These are phyloP conservation scores for Euphonia xanthogaster DNA, from an alignment of 2,797 vertebrate genomes.

Conservation along the genomic window DNA sequence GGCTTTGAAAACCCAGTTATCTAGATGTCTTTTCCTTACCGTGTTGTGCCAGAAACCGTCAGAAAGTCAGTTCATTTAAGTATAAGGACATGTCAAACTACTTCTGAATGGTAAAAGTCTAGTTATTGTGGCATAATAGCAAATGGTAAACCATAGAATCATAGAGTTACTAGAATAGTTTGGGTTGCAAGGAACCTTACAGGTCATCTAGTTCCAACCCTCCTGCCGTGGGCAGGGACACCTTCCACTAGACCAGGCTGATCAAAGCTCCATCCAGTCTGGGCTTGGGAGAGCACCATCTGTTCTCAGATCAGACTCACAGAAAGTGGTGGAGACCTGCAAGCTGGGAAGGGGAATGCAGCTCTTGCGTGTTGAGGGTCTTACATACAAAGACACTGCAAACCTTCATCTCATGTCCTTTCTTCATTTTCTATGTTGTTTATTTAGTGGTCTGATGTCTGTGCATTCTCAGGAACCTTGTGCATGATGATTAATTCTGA, in stretches of 20 bases:
- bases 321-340: neutral
- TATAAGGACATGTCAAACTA: neutral
- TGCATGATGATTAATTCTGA: neutral
- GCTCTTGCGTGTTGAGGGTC: accelerated
- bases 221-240: neutral
- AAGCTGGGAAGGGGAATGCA: neutral
- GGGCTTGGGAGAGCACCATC: neutral
- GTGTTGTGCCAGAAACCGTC: neutral
- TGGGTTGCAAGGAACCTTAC: neutral
- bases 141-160: neutral
- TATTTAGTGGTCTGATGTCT: neutral
- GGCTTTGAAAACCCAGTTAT: neutral
- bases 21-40: neutral
- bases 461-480: neutral
- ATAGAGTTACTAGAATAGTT: neutral
- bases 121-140: neutral
- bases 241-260: neutral
- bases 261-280: neutral
- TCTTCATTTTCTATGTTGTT: neutral
- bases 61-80: neutral
- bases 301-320: neutral
- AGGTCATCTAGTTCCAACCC: neutral
- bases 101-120: neutral
- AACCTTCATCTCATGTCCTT: neutral
- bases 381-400: neutral